Evolutionary conservation across 2,113 vertebrate species (phyloP), one percentile per base, ranked within the genome.

Genomic region (Marcusenius ussheri): DNA sequence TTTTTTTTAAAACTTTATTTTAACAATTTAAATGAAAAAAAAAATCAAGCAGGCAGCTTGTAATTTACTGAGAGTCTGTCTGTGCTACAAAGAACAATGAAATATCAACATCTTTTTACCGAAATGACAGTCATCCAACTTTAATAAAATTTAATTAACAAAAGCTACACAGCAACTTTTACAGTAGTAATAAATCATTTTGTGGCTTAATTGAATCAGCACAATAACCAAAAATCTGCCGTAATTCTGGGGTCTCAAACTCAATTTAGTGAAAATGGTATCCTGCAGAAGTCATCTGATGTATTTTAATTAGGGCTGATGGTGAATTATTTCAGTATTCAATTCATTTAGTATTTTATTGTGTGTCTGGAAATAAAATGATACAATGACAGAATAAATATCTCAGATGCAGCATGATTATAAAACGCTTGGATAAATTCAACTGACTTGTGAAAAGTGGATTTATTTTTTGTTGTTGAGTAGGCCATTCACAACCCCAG

Each of bases 21-120:
- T 96, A 89, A 93, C 93, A 92, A 91, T 91, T 94, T 91, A 94
- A 94, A 93, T 93, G 92, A 94, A 51, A 88, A 92, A 93, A 53
- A 51, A 53, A 62, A 53, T 90, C 46, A 95, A 95, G 95, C 94
- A 95, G 92, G 91, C 92, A 92, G 91, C 83, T 91, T 93, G 90
- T 91, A 91, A 90, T 92, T 91, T 90, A 89, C 89, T 90, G 93
- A 95, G 93, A 95, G 93, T 94, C 93, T 90, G 90, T 92, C 90
- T 87, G 93, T 91, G 91, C 49, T 90, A 27, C 89, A 90, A 92
- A 90, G 90, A 62, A 49, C n/a, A 90, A 87, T 89, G 62, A 70
- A 83, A 89, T 88, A 87, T 91, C 49, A 88, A 90, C 91, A 87
- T 91, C 70, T 45, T 56, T 90, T 92, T 88, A 62, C 66, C 92